Conservation (phyloP, 2,113 vertebrate genomes). For the Apteryx mantelli region DNA sequence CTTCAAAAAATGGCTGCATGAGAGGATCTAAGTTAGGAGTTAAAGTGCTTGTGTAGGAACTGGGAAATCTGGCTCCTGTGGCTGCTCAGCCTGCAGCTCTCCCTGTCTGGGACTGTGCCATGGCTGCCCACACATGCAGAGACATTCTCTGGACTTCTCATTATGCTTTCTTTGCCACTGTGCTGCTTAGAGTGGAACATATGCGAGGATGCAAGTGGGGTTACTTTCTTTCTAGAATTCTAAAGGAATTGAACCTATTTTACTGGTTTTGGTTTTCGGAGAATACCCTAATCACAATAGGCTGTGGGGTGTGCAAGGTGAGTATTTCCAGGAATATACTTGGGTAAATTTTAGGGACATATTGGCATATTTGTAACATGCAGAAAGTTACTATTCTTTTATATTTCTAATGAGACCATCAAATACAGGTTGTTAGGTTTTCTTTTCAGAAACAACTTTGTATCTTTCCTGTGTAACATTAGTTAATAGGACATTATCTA, state of each 20-base stretch:
- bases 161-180: not conserved
- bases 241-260: not conserved
- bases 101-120: fast-evolving
- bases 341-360: not conserved
- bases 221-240: not conserved
- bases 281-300: not conserved
- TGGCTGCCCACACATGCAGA: not conserved
- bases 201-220: not conserved
- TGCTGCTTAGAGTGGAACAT: not conserved
- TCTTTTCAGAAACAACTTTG: not conserved
- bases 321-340: not conserved
- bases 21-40: not conserved
- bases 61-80: not conserved
- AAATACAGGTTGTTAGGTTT: not conserved
- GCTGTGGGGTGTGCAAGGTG: not conserved
- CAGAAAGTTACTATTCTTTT: not conserved
- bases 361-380: not conserved
- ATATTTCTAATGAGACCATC: not conserved
- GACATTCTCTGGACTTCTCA: not conserved
- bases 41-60: not conserved
- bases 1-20: not conserved
- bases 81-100: not conserved
- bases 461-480: not conserved
- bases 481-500: not conserved
- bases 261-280: fast-evolving